Evolutionary conservation across 1,140 invertebrate genomes (phyloP), one percentile per base, ranked within the genome.

Genomic region (Trialeurodes vaporariorum): DNA sequence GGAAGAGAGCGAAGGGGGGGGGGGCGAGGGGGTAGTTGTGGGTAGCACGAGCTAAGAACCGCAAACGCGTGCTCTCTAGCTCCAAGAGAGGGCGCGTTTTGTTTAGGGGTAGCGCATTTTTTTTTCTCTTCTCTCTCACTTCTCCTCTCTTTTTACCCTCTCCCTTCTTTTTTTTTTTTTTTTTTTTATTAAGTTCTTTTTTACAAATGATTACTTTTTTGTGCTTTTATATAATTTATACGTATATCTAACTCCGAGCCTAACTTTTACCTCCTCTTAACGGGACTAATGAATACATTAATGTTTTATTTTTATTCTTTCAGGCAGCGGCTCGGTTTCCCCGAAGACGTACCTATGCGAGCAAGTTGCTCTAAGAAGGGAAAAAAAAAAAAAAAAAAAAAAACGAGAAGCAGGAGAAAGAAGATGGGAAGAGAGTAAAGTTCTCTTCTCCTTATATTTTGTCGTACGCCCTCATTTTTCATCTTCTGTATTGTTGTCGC

Each of bases 1-100:
- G 61, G 70, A 68, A 59, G 65, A 71, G 69, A 17, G 5, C 17
- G 34, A 49, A 49, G 17, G 34, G 34, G 17, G 34, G 17, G 34
- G 34, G 34, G 17, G 34, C 5, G 34, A 17, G 34, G 17, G 34
- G 34, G 34, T 9, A 49, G 34, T 49, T 49, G 34, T 49, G 34
- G 34, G 34, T 17, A 9, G 34, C 34, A 49, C 34, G 34, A 49
- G 34, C 34, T 49, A 49, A 49, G 34, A 49, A 49, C 34, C 34
- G 17, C 34, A 49, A 49, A 49, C 34, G 34, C 34, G 34, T 61
- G 34, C 49, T 40, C 64, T 25, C n/a, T 59, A 17, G 34, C 17
- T n/a, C n/a, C n/a, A 17, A 49, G 34, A 9, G 34, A 49, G 34
- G 34, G 34, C 34, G 34, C 34, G 34, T 49, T 49, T 49, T 49